Percentiles rank a stretch among this genome's conserved stretches.
These are phyloP conservation scores for Sinocyclocheilus maitianheensis DNA, from an alignment of 2,113 vertebrate genomes.

Conservation along the genomic window DNA sequence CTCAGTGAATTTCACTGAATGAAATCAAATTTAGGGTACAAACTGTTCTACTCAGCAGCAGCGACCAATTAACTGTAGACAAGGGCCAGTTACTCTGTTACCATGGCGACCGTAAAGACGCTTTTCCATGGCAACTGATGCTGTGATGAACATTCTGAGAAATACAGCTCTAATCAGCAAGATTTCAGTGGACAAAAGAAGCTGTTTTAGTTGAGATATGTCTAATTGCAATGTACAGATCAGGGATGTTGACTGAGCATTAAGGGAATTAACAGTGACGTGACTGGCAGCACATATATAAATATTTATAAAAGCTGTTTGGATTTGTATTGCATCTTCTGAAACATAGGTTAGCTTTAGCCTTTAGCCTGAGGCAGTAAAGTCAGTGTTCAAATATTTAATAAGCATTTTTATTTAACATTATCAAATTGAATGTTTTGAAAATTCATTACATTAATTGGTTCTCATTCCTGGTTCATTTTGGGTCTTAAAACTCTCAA, in stretches of 20 bases:
- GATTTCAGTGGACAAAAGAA: not conserved
- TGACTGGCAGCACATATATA: not conserved
- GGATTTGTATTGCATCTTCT: not conserved
- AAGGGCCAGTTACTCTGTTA: constrained; percentile 55
- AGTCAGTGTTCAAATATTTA: not conserved
- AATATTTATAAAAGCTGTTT: not conserved
- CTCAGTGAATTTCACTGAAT: constrained; percentile 39
- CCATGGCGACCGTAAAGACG: constrained; percentile 43
- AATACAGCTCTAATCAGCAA: constrained; percentile 28
- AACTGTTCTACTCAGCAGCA: constrained; percentile 51
- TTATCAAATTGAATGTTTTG: too few species aligned
- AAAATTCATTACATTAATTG: too few species aligned
- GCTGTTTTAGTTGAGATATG: not conserved
- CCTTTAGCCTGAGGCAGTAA: too few species aligned
- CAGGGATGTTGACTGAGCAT: constrained; percentile 22
- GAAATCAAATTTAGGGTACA: constrained; percentile 42
- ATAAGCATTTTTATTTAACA: too few species aligned
- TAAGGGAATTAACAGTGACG: not conserved
- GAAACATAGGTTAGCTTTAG: not conserved
- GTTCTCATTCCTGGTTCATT: too few species aligned
- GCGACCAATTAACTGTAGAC: constrained; percentile 61
- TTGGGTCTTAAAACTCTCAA: not conserved
- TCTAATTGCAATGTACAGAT: not conserved
- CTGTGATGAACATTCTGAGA: constrained; percentile 16
- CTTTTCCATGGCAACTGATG: constrained; percentile 50